Base-by-base conservation (phyloP, 2,113 vertebrate genomes). In the Felis chaus region DNA sequence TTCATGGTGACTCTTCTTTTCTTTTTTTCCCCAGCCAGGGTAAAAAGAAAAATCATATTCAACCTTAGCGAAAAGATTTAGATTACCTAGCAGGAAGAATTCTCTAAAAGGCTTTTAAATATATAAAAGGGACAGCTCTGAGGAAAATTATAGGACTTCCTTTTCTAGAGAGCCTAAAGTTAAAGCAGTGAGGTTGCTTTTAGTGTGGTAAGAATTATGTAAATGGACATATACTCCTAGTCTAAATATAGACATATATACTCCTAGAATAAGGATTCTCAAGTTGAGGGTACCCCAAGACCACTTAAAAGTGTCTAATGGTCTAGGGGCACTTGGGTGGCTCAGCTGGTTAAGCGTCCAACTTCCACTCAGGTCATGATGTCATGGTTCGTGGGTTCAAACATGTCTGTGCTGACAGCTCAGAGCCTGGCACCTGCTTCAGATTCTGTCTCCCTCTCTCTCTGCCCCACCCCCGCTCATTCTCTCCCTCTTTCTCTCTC, bases 51-150 rank as follows among this genome's bases (percentile, higher is more conserved):
- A 94, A 88, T 41, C 7, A 73, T 55, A 55, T 89, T 83, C 89
- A 94, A 94, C 53, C n/a, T 66, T 76, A 78, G 85, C 41, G 29
- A 86, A 91, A 97, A 79, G 33, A 88, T 79, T 83, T 73, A 85
- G 36, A 65, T 78, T 88, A 80, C 14, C 48, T 94, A 89, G 91
- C 10, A 61, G 29, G 33, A 83, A 88, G 45, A 91, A 76, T 86
- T 90, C 89, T 87, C 57, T 86, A 66, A 74, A 90, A 90, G 68
- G 50, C 27, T 95, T 96, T 89, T 41, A 79, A 66, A 39, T 80
- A 89, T 86, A 85, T 82, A 55, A 39, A 89, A 36, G 65, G 39
- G 23, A 23, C 15, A 9, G 41, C 18, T 87, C 74, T 41, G 45
- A 96, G 79, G 23, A 82, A 63, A 76, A 41, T 41, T 14, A 82